phyloP scores from a whole-genome alignment of 2,888 invertebrate genomes.

The Torymus tubicola region DNA sequence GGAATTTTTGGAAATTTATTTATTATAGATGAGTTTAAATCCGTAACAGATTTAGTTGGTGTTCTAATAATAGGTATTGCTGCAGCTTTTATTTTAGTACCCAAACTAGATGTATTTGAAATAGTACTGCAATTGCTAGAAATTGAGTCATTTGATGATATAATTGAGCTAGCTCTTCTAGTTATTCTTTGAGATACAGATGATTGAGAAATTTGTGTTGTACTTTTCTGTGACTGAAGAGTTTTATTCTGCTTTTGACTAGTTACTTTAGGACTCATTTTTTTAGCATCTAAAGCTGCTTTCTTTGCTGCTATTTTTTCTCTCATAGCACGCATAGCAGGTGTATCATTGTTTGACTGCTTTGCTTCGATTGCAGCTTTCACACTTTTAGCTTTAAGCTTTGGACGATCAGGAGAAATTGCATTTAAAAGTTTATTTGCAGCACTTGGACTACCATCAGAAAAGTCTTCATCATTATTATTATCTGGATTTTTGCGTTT shows the following conservation, averaged over 20 bases:
- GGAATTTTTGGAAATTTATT: slow-evolving; percentile 38
- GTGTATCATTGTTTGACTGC: slow-evolving; percentile 59
- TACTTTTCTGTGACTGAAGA: not conserved
- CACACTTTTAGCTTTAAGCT: slow-evolving; percentile 60
- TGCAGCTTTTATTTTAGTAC: slow-evolving; percentile 37
- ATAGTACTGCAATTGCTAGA: slow-evolving; percentile 29
- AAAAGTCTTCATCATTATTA: slow-evolving; percentile 32
- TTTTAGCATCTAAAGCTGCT: slow-evolving; percentile 46
- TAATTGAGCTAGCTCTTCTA: slow-evolving; percentile 21
- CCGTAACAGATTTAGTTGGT: not conserved
- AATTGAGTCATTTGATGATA: slow-evolving; percentile 23
- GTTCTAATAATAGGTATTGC: slow-evolving; percentile 3
- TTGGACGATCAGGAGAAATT: slow-evolving; percentile 41
- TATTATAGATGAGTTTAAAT: not conserved
- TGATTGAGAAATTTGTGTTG: not conserved
- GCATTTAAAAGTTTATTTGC: slow-evolving; percentile 3
- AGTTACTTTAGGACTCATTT: slow-evolving; percentile 23
- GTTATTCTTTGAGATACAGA: slow-evolving; percentile 19
- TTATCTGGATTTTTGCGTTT: slow-evolving; percentile 43
- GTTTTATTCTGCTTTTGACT: slow-evolving; percentile 22
- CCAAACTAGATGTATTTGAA: slow-evolving; percentile 36
- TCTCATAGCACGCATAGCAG: slow-evolving; percentile 62
- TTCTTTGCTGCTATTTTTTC: slow-evolving; percentile 62
- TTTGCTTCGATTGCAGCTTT: not conserved
- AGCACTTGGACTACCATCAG: slow-evolving; percentile 11